Percentiles rank a stretch among this genome's conserved stretches.
These are phyloP conservation scores for Brenthis daphne DNA, from an alignment of 2,888 invertebrate species.

Conservation along the genomic window DNA sequence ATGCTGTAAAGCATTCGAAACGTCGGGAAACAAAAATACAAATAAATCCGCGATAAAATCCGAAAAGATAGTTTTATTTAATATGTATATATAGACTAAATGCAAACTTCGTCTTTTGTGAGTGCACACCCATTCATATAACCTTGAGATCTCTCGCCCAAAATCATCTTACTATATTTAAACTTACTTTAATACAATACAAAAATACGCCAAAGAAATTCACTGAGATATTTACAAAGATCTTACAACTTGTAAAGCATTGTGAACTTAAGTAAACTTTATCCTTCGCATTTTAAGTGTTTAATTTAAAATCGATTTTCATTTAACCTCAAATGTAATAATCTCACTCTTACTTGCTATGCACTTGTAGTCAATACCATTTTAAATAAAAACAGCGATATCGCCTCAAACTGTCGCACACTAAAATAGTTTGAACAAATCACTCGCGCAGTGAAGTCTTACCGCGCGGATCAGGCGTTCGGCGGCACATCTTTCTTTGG, in stretches of 20 bases:
- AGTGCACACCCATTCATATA: conserved; percentile 2
- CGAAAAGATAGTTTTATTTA: no score
- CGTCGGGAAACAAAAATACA: no score
- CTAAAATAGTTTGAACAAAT: background rate
- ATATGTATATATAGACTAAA: background rate
- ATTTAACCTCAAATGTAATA: background rate
- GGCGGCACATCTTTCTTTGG: conserved; percentile 85
- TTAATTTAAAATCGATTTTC: background rate
- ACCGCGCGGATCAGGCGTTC: conserved; percentile 83
- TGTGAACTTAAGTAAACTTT: conserved; percentile 1
- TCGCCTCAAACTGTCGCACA: background rate
- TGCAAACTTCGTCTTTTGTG: conserved; percentile 6
- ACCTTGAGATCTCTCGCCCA: conserved; percentile 18
- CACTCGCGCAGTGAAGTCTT: conserved; percentile 9
- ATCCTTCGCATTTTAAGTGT: background rate
- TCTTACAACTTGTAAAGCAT: conserved; percentile 9
- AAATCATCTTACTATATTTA: conserved; percentile 10
- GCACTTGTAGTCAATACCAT: conserved; percentile 22
- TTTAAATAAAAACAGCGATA: conserved; percentile 1
- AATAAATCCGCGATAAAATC: no score
- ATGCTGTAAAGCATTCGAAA: no score
- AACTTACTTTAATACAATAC: conserved; percentile 13
- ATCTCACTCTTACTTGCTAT: conserved; percentile 18
- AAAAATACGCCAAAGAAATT: conserved; percentile 16
- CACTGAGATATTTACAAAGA: conserved; percentile 18